Conservation (phyloP, 1,140 invertebrate genomes). For the Schlechtendalia chinensis region DNA sequence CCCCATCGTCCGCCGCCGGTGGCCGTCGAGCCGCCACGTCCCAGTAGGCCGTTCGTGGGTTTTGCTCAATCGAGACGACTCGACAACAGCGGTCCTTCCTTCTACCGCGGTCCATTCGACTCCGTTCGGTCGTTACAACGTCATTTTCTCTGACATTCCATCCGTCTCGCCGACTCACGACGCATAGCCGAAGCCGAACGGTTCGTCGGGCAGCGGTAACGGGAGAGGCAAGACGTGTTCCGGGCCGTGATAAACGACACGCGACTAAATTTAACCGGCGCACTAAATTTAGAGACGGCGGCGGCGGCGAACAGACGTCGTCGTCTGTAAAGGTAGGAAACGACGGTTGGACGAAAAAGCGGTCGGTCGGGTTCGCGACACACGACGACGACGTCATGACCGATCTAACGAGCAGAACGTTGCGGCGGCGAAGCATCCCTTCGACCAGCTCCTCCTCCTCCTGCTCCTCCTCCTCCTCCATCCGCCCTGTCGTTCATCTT, state of each 20-base stretch:
- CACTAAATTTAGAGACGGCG: conserved; percentile 30
- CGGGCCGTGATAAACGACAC: conserved; percentile 22
- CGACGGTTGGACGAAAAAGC: conserved; percentile 33
- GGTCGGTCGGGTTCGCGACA: conserved; percentile 2
- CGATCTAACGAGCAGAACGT: conserved; percentile 37
- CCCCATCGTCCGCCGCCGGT: too few species aligned
- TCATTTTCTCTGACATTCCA: not conserved
- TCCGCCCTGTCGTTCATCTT: too few species aligned
- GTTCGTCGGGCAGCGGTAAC: not conserved
- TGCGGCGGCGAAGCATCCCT: not conserved
- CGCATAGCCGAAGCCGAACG: too few species aligned
- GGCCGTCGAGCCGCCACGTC: too few species aligned
- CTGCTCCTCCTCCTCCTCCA: not conserved
- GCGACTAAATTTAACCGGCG: conserved; percentile 41
- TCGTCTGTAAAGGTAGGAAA: not conserved
- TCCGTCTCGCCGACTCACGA: too few species aligned
- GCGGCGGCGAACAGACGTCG: not conserved
- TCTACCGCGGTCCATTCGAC: conserved; percentile 16
- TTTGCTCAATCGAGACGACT: conserved; percentile 24
- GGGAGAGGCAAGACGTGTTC: too few species aligned
- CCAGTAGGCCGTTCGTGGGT: not conserved
- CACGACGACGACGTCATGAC: conserved; percentile 37
- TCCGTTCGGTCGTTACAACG: not conserved
- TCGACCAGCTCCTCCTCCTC: not conserved
- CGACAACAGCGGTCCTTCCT: not conserved